Evolutionary conservation across 2,888 invertebrate species (phyloP).

Genomic region (Orthosia cruda): DNA sequence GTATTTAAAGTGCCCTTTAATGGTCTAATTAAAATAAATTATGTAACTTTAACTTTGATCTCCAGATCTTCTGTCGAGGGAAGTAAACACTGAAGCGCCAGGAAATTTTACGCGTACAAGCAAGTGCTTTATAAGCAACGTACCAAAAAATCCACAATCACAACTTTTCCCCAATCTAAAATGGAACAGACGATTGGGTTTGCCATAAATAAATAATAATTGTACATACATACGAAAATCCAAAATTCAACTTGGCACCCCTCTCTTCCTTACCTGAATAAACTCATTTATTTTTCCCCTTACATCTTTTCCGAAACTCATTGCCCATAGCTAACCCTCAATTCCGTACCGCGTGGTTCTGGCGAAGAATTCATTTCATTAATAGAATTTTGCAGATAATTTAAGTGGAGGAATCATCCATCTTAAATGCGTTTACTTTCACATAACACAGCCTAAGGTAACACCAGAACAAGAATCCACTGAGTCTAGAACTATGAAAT

Average conservation of each 20-base stretch:
- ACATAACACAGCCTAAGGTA: too few relatives aligned
- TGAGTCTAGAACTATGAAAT: too few relatives aligned
- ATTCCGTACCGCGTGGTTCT: not conserved
- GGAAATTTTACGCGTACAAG: not conserved
- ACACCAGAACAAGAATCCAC: too few relatives aligned
- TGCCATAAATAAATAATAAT: conserved; percentile 45
- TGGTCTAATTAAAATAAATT: too few relatives aligned
- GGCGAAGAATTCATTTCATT: not conserved
- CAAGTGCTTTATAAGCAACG: too few relatives aligned
- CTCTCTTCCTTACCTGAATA: conserved; percentile 29
- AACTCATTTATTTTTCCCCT: conserved; percentile 43
- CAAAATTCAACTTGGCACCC: conserved; percentile 39
- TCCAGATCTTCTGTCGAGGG: not conserved
- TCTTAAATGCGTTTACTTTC: not conserved
- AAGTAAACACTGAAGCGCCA: not conserved
- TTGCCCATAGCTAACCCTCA: conserved; percentile 4
- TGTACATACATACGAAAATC: conserved; percentile 30
- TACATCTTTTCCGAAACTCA: conserved; percentile 23
- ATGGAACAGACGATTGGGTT: conserved; percentile 22
- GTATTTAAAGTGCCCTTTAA: too few relatives aligned
- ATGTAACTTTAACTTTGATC: too few relatives aligned
- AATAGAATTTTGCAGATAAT: not conserved
- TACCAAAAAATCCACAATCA: conserved; percentile 3
- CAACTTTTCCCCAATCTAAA: conserved; percentile 25
- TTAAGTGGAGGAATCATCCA: too few relatives aligned